Conservation (phyloP, 2,797 vertebrate species). For the Tenualosa thibaudeaui region DNA sequence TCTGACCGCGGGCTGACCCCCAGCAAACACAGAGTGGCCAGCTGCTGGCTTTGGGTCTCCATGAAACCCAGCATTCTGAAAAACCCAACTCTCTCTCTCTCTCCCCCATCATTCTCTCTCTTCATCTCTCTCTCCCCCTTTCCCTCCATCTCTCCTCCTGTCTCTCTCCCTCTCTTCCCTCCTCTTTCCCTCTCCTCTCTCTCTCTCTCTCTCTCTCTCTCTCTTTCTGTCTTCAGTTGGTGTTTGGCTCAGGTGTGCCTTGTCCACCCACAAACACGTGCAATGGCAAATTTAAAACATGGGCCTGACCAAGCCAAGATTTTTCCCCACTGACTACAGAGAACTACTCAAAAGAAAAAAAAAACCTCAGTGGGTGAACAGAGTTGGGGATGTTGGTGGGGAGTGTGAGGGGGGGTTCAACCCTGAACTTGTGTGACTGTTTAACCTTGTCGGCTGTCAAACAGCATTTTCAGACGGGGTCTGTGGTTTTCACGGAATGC, state of each 20-base stretch:
- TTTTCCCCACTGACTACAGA: neutral
- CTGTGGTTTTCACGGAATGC: conserved; percentile 37
- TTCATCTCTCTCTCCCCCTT: neutral
- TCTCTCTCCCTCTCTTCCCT: conserved; percentile 46
- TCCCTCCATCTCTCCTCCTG: neutral
- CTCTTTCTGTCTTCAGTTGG: conserved; percentile 52
- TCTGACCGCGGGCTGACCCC: neutral
- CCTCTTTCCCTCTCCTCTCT: conserved; percentile 48
- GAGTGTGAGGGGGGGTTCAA: too few relatives aligned
- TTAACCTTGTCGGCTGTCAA: conserved; percentile 45
- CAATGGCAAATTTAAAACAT: neutral
- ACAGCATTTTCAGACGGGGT: conserved; percentile 44
- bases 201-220: conserved; percentile 32
- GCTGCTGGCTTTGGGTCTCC: neutral
- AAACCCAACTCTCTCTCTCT: neutral
- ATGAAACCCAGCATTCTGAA: neutral
- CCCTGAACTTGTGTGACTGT: conserved; percentile 22
- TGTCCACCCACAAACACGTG: conserved; percentile 45
- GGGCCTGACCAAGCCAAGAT: neutral
- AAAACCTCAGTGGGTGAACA: conserved; percentile 11
- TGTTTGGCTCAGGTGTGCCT: conserved; percentile 55
- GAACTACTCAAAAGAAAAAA: conserved; percentile 33
- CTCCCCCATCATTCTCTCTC: neutral
- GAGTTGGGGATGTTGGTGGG: too few relatives aligned
- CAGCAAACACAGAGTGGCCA: neutral